A percentile compares a stretch with the other conserved stretches of the same genome.
phyloP scores from a whole-genome alignment of 1,140 invertebrate genomes.

The Eurosta solidaginis region DNA sequence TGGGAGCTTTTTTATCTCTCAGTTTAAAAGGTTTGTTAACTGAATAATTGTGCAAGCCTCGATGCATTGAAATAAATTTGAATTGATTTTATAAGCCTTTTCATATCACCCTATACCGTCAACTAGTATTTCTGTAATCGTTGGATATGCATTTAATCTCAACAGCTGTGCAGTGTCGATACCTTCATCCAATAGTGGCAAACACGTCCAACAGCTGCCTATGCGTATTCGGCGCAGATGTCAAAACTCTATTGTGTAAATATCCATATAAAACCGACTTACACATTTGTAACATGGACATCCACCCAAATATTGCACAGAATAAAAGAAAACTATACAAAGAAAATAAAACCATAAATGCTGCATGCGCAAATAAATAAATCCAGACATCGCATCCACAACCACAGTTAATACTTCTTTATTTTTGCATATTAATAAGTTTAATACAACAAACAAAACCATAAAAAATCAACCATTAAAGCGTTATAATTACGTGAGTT shows the following conservation, averaged over 20 bases:
- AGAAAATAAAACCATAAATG: conserved; percentile 13
- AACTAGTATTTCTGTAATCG: neutral
- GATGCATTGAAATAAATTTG: too few relatives aligned
- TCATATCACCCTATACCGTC: too few relatives aligned
- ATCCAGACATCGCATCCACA: neutral
- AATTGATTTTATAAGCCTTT: too few relatives aligned
- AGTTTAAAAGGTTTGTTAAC: too few relatives aligned
- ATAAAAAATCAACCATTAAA: neutral
- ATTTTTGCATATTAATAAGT: neutral
- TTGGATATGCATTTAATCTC: neutral
- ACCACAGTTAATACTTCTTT: too few relatives aligned
- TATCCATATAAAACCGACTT: neutral
- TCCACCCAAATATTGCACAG: neutral
- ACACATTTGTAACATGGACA: too few relatives aligned
- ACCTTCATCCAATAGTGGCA: conserved; percentile 1
- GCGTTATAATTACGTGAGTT: neutral
- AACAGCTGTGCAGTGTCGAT: conserved; percentile 25
- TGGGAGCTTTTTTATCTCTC: too few relatives aligned
- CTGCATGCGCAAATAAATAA: neutral
- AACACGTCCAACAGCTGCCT: conserved; percentile 7
- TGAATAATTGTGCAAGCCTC: too few relatives aligned
- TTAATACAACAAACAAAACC: neutral
- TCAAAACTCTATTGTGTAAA: neutral
- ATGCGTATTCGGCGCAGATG: neutral
- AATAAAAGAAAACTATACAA: neutral